These are phyloP conservation scores for Calosoma granatense DNA, from an alignment of 1,140 invertebrate species.

Conservation along the genomic window DNA sequence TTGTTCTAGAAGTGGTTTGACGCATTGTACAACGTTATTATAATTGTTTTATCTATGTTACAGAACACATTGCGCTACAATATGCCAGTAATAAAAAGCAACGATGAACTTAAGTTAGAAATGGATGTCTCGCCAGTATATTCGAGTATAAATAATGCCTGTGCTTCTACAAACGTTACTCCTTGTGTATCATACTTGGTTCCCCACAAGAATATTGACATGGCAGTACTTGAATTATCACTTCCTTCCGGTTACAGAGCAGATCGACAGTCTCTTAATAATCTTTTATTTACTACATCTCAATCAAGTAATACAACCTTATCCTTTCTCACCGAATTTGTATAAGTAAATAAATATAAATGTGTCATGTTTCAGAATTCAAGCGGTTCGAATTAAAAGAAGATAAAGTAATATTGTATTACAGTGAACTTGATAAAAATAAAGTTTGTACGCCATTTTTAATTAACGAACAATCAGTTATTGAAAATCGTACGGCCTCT, in stretches of 20 bases:
- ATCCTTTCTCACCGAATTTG: not conserved
- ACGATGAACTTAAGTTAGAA: conserved; percentile 25
- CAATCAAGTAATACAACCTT: not conserved
- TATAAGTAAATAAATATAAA: not conserved
- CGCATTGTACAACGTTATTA: too few relatives aligned
- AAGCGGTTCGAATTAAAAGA: conserved; percentile 41
- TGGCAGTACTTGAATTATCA: conserved; percentile 50
- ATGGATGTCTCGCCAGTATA: conserved; percentile 24
- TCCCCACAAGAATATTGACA: conserved; percentile 34
- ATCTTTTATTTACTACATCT: conserved; percentile 27
- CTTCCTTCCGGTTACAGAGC: conserved; percentile 53
- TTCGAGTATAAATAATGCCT: conserved; percentile 25
- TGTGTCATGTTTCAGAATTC: conserved; percentile 30
- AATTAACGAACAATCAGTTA: conserved; percentile 30
- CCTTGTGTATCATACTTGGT: conserved; percentile 27
- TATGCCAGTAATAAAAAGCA: conserved; percentile 20
- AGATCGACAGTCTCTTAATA: conserved; percentile 39
- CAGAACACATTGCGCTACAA: conserved; percentile 17
- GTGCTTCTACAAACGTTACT: conserved; percentile 24
- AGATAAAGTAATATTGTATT: conserved; percentile 39
- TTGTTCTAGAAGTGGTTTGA: too few relatives aligned
- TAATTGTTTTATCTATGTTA: too few relatives aligned
- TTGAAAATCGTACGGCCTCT: conserved; percentile 32
- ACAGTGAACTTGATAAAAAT: conserved; percentile 35
- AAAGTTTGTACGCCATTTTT: conserved; percentile 38